Percentiles rank a stretch among this genome's conserved stretches.
These are phyloP conservation scores for Drosophila antonietae DNA, from an alignment of 2,888 invertebrate species.

Conservation along the genomic window DNA sequence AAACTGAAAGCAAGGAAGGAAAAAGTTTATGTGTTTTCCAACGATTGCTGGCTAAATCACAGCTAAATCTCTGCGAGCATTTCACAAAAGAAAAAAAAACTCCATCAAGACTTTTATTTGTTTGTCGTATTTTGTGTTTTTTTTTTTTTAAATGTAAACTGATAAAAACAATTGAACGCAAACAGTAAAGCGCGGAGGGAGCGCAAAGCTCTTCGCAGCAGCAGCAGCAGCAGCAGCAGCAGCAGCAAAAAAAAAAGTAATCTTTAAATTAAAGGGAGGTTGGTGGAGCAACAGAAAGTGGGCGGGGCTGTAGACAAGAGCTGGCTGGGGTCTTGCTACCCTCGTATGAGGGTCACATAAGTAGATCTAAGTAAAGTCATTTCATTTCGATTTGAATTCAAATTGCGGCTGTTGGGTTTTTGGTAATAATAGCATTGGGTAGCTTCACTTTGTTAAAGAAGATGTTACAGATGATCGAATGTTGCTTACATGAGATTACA, in stretches of 20 bases:
- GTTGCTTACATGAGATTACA: too few species aligned
- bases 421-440: conserved; percentile 1
- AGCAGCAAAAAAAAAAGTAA: conserved; percentile 57
- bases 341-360: conserved; percentile 34
- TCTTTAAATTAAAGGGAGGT: conserved; percentile 72
- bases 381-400: conserved; percentile 73
- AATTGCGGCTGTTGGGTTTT: conserved; percentile 48
- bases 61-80: conserved; percentile 71
- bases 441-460: background rate
- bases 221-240: conserved; percentile 3
- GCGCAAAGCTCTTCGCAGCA: conserved; percentile 3
- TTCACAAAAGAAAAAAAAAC: conserved; percentile 11
- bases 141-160: conserved; percentile 76
- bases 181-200: conserved; percentile 51
- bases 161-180: conserved; percentile 82
- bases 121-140: conserved; percentile 51
- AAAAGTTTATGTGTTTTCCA: conserved; percentile 77
- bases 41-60: conserved; percentile 76
- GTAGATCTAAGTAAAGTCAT: conserved; percentile 69
- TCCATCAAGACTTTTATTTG: conserved; percentile 70
- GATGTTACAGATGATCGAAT: background rate
- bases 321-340: conserved; percentile 8
- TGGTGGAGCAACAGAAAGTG: conserved; percentile 14
- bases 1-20: conserved; percentile 55
- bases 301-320: background rate